phyloP scores from a whole-genome alignment of 2,113 vertebrate genomes.

The Paratilapia polleni region DNA sequence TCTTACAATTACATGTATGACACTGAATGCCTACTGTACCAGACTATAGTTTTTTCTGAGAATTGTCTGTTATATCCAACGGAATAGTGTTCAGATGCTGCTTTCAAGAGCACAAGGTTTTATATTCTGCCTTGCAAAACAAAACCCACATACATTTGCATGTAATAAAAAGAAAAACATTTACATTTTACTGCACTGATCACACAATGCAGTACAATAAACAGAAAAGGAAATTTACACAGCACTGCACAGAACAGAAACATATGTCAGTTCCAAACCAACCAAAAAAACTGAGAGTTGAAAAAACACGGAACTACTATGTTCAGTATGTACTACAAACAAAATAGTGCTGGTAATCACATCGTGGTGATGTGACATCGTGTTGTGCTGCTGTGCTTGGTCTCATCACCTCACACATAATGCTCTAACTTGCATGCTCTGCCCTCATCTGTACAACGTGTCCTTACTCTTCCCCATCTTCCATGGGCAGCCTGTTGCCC shows the following conservation, averaged over 20 bases:
- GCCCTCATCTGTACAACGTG: not conserved
- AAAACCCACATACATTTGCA: not conserved
- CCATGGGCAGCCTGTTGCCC: not conserved
- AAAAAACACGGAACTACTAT: not conserved
- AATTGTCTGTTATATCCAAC: not conserved
- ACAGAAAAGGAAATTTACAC: no score
- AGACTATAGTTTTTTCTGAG: not conserved
- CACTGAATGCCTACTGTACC: not conserved
- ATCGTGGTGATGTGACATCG: not conserved
- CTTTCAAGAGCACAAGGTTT: not conserved
- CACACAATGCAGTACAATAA: not conserved
- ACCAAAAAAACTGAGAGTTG: not conserved
- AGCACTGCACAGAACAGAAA: not conserved
- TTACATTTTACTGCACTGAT: not conserved
- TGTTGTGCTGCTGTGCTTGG: not conserved
- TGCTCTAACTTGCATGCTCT: not conserved
- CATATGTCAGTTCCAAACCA: fast-evolving
- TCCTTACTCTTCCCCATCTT: not conserved
- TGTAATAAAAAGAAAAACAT: not conserved
- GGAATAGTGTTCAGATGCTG: not conserved
- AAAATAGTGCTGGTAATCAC: no score
- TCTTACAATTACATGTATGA: not conserved
- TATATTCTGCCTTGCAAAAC: no score
- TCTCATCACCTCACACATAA: not conserved
- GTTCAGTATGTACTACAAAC: not conserved